These are phyloP conservation scores for Lathronympha strigana DNA, from an alignment of 2,888 invertebrate genomes.

Conservation along the genomic window DNA sequence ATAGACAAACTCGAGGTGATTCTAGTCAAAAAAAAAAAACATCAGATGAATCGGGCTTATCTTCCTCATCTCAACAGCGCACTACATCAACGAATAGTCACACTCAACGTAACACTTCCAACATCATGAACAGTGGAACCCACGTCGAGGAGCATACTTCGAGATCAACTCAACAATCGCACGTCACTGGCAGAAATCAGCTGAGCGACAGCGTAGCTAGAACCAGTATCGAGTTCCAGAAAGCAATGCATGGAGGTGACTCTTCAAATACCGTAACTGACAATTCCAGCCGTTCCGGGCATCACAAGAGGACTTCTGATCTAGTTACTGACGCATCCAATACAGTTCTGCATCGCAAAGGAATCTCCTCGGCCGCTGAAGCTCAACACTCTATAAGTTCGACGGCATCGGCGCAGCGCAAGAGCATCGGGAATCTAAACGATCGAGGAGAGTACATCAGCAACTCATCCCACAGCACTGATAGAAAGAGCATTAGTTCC, in stretches of 20 bases:
- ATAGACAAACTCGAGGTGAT: slow-evolving; percentile 51
- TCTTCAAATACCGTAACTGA: slow-evolving; percentile 53
- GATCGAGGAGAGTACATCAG: slow-evolving; percentile 88
- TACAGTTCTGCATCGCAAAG: slow-evolving; percentile 91
- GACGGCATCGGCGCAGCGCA: slow-evolving; percentile 90
- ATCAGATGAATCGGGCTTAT: slow-evolving; percentile 52
- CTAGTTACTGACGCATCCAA: slow-evolving; percentile 91
- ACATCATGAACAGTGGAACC: slow-evolving; percentile 50
- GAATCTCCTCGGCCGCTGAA: slow-evolving; percentile 87
- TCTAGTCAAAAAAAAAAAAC: slow-evolving; percentile 55
- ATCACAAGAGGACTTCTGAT: slow-evolving; percentile 90
- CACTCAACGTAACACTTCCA: slow-evolving; percentile 51
- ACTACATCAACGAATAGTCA: slow-evolving; percentile 51
- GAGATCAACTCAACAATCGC: slow-evolving; percentile 62
- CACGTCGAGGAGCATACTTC: slow-evolving; percentile 58
- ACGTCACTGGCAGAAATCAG: slow-evolving; percentile 70
- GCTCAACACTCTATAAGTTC: slow-evolving; percentile 89
- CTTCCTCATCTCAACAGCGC: slow-evolving; percentile 54
- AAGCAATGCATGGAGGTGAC: slow-evolving; percentile 76
- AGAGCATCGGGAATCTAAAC: slow-evolving; percentile 91
- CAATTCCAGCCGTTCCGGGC: slow-evolving; percentile 68
- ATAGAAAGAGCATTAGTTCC: slow-evolving; percentile 91
- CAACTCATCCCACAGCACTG: slow-evolving; percentile 86
- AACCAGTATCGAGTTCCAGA: slow-evolving; percentile 82
- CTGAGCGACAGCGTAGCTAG: slow-evolving; percentile 77